Evolutionary conservation across 2,888 invertebrate species (phyloP).

Genomic region (Eristalis arbustorum): DNA sequence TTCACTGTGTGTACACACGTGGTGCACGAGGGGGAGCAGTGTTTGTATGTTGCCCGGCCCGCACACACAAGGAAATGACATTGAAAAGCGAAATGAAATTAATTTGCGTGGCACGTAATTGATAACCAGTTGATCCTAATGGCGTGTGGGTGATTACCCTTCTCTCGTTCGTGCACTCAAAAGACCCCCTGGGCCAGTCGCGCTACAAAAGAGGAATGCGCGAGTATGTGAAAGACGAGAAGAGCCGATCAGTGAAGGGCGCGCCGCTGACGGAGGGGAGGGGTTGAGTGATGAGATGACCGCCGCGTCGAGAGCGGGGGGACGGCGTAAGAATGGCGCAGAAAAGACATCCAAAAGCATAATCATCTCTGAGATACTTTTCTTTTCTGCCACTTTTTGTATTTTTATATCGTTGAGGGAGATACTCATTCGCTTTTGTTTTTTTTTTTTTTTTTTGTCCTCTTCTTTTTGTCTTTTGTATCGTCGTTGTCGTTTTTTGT

Average conservation of each 20-base stretch:
- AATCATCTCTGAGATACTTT: constrained; percentile 65
- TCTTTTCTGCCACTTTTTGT: constrained; percentile 53
- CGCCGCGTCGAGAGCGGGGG: not conserved
- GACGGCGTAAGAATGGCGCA: not conserved
- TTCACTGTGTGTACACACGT: not conserved
- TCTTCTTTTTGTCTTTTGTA: too few relatives aligned
- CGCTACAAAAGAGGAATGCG: constrained; percentile 18
- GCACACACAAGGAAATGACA: constrained; percentile 64
- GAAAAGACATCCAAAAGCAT: constrained; percentile 49
- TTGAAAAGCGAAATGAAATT: constrained; percentile 67
- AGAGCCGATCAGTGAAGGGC: not conserved
- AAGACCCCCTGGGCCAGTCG: constrained; percentile 34
- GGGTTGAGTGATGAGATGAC: not conserved
- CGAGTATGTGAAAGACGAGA: not conserved
- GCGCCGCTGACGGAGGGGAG: not conserved
- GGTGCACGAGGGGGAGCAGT: too few relatives aligned
- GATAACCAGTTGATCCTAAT: constrained; percentile 69
- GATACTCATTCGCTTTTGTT: constrained; percentile 52
- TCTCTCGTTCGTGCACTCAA: constrained; percentile 41
- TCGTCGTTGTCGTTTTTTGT: constrained; percentile 1
- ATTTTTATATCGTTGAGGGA: constrained; percentile 32
- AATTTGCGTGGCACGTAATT: constrained; percentile 66
- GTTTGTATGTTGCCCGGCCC: not conserved
- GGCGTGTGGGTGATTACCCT: constrained; percentile 69
- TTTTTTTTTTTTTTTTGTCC: constrained; percentile 13